A percentile compares a stretch with the other conserved stretches of the same genome.
Conservation (phyloP, 2,888 invertebrate species). For the Diaprepes abbreviatus region DNA sequence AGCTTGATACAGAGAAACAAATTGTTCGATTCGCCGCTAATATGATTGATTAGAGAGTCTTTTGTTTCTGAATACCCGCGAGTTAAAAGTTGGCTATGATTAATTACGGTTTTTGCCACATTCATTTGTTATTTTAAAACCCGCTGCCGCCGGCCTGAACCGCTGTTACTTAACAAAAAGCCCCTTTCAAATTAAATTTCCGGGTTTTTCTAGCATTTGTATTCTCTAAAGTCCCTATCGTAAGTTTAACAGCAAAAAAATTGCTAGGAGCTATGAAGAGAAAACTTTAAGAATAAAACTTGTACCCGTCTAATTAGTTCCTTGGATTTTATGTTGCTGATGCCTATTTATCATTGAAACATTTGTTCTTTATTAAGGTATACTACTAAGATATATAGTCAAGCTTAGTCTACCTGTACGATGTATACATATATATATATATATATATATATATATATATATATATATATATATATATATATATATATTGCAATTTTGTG, state of each 20-base stretch:
- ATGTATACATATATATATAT: too few species aligned
- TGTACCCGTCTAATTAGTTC: not conserved
- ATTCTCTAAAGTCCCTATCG: conserved; percentile 23
- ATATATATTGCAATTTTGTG: too few species aligned
- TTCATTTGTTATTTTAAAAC: conserved; percentile 60
- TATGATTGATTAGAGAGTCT: conserved; percentile 60
- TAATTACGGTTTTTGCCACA: conserved; percentile 56
- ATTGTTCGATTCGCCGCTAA: conserved; percentile 60
- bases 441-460: too few species aligned
- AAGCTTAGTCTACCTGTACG: too few species aligned
- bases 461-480: too few species aligned
- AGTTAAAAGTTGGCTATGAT: conserved; percentile 59
- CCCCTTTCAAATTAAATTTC: conserved; percentile 41
- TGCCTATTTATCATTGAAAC: not conserved
- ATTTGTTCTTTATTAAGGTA: not conserved
- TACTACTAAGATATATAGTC: too few species aligned
- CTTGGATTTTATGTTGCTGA: not conserved
- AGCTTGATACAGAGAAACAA: conserved; percentile 57
- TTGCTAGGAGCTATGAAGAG: not conserved
- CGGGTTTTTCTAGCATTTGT: conserved; percentile 37
- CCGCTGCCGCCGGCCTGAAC: conserved; percentile 36
- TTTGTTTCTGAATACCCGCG: conserved; percentile 56
- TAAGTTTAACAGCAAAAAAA: not conserved
- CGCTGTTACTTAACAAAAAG: conserved; percentile 25
- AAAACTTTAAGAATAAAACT: conserved; percentile 2